Conservation (phyloP, 1,140 invertebrate genomes). For the Leptoteleia sp. region DNA sequence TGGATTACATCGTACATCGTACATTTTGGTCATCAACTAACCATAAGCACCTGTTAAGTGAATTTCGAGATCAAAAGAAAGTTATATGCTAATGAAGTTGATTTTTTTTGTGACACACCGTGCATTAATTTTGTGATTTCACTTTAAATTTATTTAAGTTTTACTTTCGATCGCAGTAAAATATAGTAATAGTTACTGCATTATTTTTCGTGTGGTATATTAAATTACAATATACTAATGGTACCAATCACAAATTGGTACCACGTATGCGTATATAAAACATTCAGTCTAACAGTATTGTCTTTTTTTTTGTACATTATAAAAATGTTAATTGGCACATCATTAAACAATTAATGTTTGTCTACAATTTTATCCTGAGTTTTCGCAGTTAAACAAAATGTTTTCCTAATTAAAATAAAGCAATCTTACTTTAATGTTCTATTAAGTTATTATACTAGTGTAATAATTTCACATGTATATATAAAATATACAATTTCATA, state of each 20-base stretch:
- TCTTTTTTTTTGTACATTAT: slow-evolving; percentile 8
- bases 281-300: slow-evolving; percentile 33
- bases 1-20: slow-evolving; percentile 17
- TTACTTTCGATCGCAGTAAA: too few species aligned
- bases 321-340: slow-evolving; percentile 32
- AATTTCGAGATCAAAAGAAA: slow-evolving; percentile 35
- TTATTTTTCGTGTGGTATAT: too few species aligned
- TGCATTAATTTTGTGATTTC: too few species aligned
- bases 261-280: slow-evolving; percentile 4
- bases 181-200: too few species aligned
- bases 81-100: slow-evolving; percentile 1
- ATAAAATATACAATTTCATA: too few species aligned
- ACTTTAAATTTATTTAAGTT: too few species aligned
- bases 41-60: slow-evolving; percentile 23
- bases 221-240: too few species aligned
- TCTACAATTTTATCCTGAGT: slow-evolving; percentile 6
- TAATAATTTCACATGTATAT: too few species aligned
- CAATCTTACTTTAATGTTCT: too few species aligned
- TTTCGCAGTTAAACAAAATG: background rate
- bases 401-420: too few species aligned
- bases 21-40: slow-evolving; percentile 8
- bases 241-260: slow-evolving; percentile 14
- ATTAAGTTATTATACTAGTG: too few species aligned
- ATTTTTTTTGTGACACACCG: too few species aligned
- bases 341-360: background rate